phyloP scores from a whole-genome alignment of 2,888 invertebrate species.

The Heliothis peltigera region DNA sequence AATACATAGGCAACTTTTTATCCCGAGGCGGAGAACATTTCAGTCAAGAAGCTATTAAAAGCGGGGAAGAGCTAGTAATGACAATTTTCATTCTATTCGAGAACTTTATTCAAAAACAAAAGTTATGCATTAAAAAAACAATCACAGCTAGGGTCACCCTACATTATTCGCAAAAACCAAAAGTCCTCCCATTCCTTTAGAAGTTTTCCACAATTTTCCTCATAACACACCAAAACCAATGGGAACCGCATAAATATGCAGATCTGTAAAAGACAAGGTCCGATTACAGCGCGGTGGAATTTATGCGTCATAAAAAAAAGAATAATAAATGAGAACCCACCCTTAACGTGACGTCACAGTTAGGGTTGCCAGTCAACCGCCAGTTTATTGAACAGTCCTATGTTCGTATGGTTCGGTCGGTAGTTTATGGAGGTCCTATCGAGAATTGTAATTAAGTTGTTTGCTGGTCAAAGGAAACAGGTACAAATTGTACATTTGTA shows the following conservation, averaged over 20 bases:
- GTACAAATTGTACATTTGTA: constrained; percentile 2
- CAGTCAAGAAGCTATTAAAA: too few relatives aligned
- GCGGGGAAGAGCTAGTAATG: too few relatives aligned
- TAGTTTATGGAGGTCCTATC: constrained; percentile 23
- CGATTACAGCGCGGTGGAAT: constrained; percentile 66
- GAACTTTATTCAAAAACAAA: too few relatives aligned
- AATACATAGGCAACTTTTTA: too few relatives aligned
- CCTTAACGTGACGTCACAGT: constrained; percentile 57
- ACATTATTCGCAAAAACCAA: constrained; percentile 33
- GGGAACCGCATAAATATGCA: constrained; percentile 64
- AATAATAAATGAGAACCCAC: constrained; percentile 68
- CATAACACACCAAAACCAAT: constrained; percentile 55
- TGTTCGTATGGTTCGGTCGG: constrained; percentile 13
- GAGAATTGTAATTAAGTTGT: constrained; percentile 8
- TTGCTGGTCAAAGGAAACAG: constrained; percentile 12
- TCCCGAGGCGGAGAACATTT: too few relatives aligned
- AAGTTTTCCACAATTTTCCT: constrained; percentile 38
- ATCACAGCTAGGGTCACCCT: neutral
- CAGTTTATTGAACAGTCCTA: constrained; percentile 33
- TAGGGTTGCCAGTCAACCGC: constrained; percentile 38
- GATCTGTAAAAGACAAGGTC: constrained; percentile 65
- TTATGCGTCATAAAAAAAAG: constrained; percentile 71
- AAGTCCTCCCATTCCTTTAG: constrained; percentile 33
- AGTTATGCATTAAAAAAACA: neutral
- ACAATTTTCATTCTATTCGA: too few relatives aligned